Conservation (phyloP, 2,888 invertebrate species). For the Pyrrhosoma nymphula region DNA sequence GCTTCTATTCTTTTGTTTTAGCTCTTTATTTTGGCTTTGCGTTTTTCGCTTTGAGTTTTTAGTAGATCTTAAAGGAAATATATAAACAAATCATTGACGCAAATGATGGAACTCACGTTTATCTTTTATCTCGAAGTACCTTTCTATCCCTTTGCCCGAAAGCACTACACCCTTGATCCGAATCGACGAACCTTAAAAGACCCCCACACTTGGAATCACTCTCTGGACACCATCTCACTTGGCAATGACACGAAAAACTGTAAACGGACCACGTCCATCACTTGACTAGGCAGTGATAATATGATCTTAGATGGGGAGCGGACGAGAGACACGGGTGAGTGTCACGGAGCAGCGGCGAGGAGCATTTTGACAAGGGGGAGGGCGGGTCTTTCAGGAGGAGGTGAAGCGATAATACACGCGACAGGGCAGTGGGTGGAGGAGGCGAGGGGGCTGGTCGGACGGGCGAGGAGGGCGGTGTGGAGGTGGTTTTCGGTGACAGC, state of each 20-base stretch:
- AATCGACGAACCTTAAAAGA: too few relatives aligned
- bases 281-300: not conserved
- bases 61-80: too few relatives aligned
- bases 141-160: too few relatives aligned
- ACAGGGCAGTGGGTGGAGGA: not conserved
- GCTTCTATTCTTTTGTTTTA: too few relatives aligned
- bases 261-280: not conserved
- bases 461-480: not conserved
- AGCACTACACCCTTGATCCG: too few relatives aligned
- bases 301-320: not conserved
- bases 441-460: not conserved
- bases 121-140: too few relatives aligned
- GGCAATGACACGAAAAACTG: not conserved
- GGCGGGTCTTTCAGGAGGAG: not conserved
- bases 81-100: too few relatives aligned
- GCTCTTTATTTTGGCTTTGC: too few relatives aligned
- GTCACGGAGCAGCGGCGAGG: not conserved
- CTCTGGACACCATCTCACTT: too few relatives aligned
- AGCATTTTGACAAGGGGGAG: not conserved
- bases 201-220: too few relatives aligned
- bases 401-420: not conserved
- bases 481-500: constrained; percentile 37
- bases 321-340: not conserved
- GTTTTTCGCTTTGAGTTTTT: too few relatives aligned
- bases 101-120: too few relatives aligned